Percentiles rank a stretch among this genome's conserved stretches.
These are phyloP conservation scores for Fissipunctia ypsillon DNA, from an alignment of 2,888 invertebrate genomes.

Conservation along the genomic window DNA sequence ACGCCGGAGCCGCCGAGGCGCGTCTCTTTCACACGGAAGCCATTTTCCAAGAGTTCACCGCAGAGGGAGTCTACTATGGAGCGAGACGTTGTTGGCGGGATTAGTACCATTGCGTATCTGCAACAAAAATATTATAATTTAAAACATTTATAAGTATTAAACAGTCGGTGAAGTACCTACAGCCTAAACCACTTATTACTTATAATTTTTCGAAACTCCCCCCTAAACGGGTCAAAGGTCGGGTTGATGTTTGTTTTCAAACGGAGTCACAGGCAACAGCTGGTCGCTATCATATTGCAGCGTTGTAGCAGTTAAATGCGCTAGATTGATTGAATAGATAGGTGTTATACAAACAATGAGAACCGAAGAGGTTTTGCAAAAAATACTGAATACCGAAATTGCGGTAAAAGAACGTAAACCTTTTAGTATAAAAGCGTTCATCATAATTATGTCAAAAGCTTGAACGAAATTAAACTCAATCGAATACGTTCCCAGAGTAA, in stretches of 20 bases:
- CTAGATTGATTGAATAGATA: background rate
- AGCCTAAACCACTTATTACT: background rate
- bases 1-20: constrained; percentile 91
- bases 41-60: constrained; percentile 84
- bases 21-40: constrained; percentile 90
- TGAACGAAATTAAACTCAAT: too few species aligned
- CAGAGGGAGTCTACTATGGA: constrained; percentile 81
- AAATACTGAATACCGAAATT: background rate
- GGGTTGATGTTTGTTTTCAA: background rate
- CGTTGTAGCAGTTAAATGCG: background rate
- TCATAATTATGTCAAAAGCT: background rate
- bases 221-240: background rate
- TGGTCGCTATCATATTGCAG: background rate
- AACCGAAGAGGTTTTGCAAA: background rate
- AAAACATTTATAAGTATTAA: background rate
- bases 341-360: background rate
- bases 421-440: background rate
- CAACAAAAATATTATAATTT: constrained; percentile 69
- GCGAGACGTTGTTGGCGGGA: constrained; percentile 83
- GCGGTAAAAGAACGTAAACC: background rate
- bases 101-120: constrained; percentile 86
- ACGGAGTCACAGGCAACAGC: background rate
- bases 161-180: background rate
- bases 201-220: too few species aligned
- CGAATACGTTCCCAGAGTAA: too few species aligned